These are phyloP conservation scores for Sander vitreus DNA, from an alignment of 2,113 vertebrate species.

Conservation along the genomic window DNA sequence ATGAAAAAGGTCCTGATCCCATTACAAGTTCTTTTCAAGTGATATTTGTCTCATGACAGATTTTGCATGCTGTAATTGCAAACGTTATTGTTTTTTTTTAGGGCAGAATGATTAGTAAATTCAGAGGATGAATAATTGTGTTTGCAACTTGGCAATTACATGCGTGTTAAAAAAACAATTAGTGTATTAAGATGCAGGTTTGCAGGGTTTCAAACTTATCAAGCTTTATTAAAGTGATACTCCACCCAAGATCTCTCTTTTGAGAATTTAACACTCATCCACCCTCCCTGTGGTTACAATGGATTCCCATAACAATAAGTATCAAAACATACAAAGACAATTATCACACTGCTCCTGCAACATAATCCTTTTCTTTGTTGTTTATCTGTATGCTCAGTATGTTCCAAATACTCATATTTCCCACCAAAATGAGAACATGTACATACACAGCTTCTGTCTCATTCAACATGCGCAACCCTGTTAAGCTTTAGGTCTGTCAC, in stretches of 20 bases:
- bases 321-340: not conserved
- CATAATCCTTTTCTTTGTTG: constrained; percentile 1
- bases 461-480: not conserved
- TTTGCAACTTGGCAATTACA: constrained; percentile 4
- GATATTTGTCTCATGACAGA: constrained; percentile 28
- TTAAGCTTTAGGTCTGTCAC: not conserved
- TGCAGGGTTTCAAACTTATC: not conserved
- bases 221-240: not conserved
- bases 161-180: not conserved
- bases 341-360: not conserved
- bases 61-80: constrained; percentile 6
- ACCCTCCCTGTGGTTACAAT: not conserved
- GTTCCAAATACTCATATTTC: not conserved
- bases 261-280: constrained; percentile 2
- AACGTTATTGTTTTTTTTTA: constrained; percentile 2
- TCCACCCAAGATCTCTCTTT: not conserved
- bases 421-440: not conserved
- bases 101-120: not conserved
- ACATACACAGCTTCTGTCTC: not conserved
- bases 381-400: not conserved
- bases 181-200: not conserved
- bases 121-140: constrained; percentile 10
- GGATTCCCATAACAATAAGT: not conserved
- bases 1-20: constrained; percentile 7
- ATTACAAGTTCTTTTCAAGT: constrained; percentile 24